Evolutionary conservation across 2,797 vertebrate genomes (phyloP), one percentile per base, ranked within the genome.

Genomic region (Channallabes apus): DNA sequence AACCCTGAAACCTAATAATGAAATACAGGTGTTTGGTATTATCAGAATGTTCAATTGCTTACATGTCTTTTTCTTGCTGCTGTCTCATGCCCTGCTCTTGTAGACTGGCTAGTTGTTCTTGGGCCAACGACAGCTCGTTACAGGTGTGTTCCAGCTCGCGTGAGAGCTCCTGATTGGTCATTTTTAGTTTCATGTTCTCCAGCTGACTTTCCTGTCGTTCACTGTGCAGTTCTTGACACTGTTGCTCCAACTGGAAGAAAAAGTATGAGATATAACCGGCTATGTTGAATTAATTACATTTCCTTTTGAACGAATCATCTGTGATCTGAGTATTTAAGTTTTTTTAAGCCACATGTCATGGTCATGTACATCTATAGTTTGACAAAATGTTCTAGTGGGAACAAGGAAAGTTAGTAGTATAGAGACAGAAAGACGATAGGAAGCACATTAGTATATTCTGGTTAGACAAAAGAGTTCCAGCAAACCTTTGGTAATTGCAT

Each of bases 51-150:
- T 32, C 12, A n/a, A 3, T 56, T 32, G 92, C 96, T 91, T 91
- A 98, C 97, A 97, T 95, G 92, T 99, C 97, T 88, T 96, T 97
- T 87, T 98, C 97, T 89, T 96, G 95, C 0, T 96, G 94, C 58
- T 97, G 94, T 27, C 91, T 92, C 73, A 92, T 91, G 0, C 96
- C 95, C 89, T 97, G 95, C 32, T 96, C 93, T 90, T 98, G 97
- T 64, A 99, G 95, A 88, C 94, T 82, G 22, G 93, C 89, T 89
- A 99, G 91, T 93, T 98, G 96, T 4, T 95, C 94, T 90, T 97
- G 97, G 27, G 97, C 94, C 4, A 95, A 87, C 3, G 87, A 73
- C n/a, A 99, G 94, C 82, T 98, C 96, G 2, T 91, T 93, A 62
- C 94, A 93, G 5, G 95, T 96, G 90, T 87, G 92, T 75, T 96